A percentile compares a stretch with the other conserved stretches of the same genome.
phyloP scores from a whole-genome alignment of 2,797 vertebrate species.

The Spinibarbus caldwelli region DNA sequence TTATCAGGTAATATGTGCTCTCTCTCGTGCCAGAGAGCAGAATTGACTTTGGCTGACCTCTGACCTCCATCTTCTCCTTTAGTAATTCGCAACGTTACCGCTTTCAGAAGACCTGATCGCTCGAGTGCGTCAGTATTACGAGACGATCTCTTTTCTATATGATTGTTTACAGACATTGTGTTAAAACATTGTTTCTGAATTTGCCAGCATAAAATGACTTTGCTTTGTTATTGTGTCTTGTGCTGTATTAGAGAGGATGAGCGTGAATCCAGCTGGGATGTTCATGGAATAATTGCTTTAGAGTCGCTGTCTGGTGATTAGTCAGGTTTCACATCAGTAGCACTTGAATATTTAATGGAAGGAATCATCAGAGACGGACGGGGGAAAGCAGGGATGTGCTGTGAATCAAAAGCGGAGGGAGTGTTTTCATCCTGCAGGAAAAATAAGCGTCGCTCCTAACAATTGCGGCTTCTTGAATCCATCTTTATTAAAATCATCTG shows the following conservation, averaged over 20 bases:
- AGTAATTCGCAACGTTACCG: neutral
- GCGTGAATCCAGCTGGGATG: neutral
- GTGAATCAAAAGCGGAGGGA: slow-evolving; percentile 48
- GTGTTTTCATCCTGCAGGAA: slow-evolving; percentile 44
- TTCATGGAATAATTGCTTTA: neutral
- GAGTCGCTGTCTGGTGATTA: neutral
- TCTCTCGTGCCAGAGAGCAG: neutral
- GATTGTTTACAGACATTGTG: neutral
- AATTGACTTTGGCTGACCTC: neutral
- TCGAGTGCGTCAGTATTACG: too few relatives aligned
- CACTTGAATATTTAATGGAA: slow-evolving; percentile 60
- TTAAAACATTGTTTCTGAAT: neutral
- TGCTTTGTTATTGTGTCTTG: neutral
- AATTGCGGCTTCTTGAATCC: slow-evolving; percentile 55
- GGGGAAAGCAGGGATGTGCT: slow-evolving; percentile 38
- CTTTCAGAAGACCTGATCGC: neutral
- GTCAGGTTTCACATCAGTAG: slow-evolving; percentile 25
- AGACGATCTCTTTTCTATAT: too few relatives aligned
- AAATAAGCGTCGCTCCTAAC: slow-evolving; percentile 39
- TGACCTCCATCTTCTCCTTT: slow-evolving; percentile 8
- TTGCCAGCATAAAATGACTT: neutral
- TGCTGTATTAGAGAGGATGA: neutral
- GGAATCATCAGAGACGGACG: slow-evolving; percentile 39
- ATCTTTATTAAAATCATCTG: slow-evolving; percentile 63
- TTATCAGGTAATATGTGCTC: neutral